Conservation (phyloP, 2,797 vertebrate species). For the Sebastes paucispinis region DNA sequence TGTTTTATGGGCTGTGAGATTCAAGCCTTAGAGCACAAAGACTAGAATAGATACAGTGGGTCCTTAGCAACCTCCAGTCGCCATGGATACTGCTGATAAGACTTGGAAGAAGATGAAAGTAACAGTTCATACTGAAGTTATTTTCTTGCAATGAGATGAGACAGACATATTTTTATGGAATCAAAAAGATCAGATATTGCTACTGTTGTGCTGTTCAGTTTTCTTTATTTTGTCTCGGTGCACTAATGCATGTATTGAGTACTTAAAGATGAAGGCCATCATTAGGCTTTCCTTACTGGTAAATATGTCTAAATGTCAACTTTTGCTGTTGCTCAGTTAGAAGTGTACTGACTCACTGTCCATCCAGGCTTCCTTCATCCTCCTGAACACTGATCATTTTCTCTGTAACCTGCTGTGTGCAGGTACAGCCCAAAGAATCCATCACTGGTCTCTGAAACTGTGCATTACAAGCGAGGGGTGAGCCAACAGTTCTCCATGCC, state of each 20-base stretch:
- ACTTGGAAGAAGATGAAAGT: conserved; percentile 37
- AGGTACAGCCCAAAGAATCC: conserved; percentile 95
- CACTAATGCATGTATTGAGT: background rate
- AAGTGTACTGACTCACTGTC: background rate
- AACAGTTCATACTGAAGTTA: conserved; percentile 34
- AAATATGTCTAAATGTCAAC: background rate
- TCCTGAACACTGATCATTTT: background rate
- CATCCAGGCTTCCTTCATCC: background rate
- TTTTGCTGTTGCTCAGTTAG: background rate
- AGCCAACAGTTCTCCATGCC: conserved; percentile 98
- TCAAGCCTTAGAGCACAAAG: conserved; percentile 40
- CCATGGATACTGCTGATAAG: conserved; percentile 73
- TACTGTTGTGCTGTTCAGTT: background rate
- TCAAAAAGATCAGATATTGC: background rate
- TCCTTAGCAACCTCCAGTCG: conserved; percentile 72
- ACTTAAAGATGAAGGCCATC: background rate
- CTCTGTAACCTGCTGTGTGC: background rate
- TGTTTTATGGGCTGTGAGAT: conserved; percentile 24
- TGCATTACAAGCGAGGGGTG: conserved; percentile 96
- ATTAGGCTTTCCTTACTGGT: background rate
- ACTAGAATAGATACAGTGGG: conserved; percentile 51
- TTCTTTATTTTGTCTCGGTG: background rate
- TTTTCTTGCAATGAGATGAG: conserved; percentile 4
- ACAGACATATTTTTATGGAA: background rate
- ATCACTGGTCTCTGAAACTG: conserved; percentile 90